phyloP scores from a whole-genome alignment of 1,140 invertebrate species.

The Chironomus tepperi region DNA sequence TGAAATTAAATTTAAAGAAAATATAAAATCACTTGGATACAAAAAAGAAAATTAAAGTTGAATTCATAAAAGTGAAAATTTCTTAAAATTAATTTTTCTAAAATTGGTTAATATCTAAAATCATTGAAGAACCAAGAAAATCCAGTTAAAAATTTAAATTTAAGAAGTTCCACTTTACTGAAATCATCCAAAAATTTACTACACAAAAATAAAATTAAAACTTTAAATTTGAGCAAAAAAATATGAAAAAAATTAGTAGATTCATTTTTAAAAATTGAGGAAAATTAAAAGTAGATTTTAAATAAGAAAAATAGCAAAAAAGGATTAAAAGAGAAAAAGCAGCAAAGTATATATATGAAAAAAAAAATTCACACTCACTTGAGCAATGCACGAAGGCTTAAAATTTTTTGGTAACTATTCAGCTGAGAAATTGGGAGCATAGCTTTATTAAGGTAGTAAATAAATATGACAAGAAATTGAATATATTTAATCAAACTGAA shows the following conservation, averaged over 20 bases:
- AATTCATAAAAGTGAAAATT: no score
- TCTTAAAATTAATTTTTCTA: no score
- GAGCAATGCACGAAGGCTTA: conserved; percentile 5
- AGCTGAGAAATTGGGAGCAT: conserved; percentile 22
- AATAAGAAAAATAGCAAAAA: neutral
- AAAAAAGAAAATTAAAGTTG: no score
- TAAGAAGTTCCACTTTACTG: no score
- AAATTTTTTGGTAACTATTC: conserved; percentile 20
- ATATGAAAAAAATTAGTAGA: neutral
- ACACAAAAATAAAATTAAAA: no score
- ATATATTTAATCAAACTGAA: conserved; percentile 15
- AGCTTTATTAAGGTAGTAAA: conserved; percentile 23
- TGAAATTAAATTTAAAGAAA: no score
- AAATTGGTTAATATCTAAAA: no score
- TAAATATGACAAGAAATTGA: neutral
- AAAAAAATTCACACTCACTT: conserved; percentile 4
- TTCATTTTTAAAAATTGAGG: neutral
- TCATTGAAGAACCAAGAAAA: no score
- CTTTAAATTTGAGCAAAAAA: neutral
- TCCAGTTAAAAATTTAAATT: no score
- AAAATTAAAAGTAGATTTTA: neutral
- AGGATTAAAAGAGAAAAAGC: neutral
- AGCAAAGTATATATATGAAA: neutral
- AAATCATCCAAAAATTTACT: no score
- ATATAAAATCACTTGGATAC: no score